A percentile compares a stretch with the other conserved stretches of the same genome.
Evolutionary conservation across 2,888 invertebrate genomes (phyloP).

Genomic region (Blomia tropicalis): DNA sequence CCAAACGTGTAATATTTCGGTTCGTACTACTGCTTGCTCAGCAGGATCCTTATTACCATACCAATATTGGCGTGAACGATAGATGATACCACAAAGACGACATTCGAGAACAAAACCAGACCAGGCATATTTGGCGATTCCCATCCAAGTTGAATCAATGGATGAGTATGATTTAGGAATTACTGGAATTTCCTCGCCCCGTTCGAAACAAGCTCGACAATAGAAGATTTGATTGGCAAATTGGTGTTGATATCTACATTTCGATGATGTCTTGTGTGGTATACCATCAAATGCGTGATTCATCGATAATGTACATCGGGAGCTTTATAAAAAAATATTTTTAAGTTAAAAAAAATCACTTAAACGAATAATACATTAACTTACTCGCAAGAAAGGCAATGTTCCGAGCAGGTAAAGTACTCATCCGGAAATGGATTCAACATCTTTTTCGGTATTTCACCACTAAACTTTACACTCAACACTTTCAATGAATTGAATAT

Average conservation of each 20-base stretch:
- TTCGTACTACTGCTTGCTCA: slow-evolving; percentile 42
- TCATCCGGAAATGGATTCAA: slow-evolving; percentile 55
- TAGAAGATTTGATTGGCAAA: slow-evolving; percentile 45
- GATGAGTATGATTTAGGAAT: slow-evolving; percentile 42
- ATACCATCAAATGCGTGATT: slow-evolving; percentile 35
- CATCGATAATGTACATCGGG: slow-evolving; percentile 36
- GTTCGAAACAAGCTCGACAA: slow-evolving; percentile 43
- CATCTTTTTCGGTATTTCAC: slow-evolving; percentile 45
- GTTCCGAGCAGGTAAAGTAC: slow-evolving; percentile 56
- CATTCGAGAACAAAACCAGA: slow-evolving; percentile 60
- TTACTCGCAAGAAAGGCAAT: slow-evolving; percentile 53
- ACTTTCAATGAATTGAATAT: slow-evolving; percentile 53
- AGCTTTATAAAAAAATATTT: slow-evolving; percentile 28
- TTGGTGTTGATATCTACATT: slow-evolving; percentile 52
- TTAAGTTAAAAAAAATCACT: background rate
- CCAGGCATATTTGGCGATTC: slow-evolving; percentile 57
- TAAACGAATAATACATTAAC: slow-evolving; percentile 10
- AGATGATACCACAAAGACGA: slow-evolving; percentile 53
- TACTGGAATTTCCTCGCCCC: slow-evolving; percentile 46
- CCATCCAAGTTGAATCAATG: slow-evolving; percentile 47
- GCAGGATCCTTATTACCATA: slow-evolving; percentile 60
- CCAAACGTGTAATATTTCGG: slow-evolving; percentile 55
- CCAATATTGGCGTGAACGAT: slow-evolving; percentile 59
- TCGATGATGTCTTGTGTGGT: slow-evolving; percentile 33
- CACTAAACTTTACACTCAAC: slow-evolving; percentile 57